phyloP scores from a whole-genome alignment of 2,113 vertebrate species.

The Oostethus manadensis region DNA sequence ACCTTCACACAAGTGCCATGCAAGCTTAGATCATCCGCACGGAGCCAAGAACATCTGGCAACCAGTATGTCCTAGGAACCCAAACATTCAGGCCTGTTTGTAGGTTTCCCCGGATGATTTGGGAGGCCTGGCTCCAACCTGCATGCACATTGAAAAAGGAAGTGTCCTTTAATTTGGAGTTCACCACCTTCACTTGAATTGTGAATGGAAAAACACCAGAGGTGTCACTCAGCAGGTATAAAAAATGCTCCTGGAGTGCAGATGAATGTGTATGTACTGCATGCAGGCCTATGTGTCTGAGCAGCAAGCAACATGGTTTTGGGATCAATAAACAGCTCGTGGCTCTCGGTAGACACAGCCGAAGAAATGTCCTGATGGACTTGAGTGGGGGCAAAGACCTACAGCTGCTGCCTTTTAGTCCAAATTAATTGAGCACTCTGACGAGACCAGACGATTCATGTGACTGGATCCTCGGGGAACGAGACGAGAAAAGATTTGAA shows the following conservation, averaged over 20 bases:
- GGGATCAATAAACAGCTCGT: slow-evolving; percentile 57
- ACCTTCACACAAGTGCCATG: neutral
- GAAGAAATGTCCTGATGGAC: slow-evolving; percentile 22
- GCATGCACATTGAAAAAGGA: slow-evolving; percentile 15
- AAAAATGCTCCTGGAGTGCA: slow-evolving; percentile 1
- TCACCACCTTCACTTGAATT: slow-evolving; percentile 9
- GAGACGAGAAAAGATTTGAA: no score
- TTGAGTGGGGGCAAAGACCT: slow-evolving; percentile 18
- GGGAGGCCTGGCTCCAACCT: neutral
- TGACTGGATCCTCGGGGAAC: no score
- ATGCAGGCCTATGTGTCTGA: neutral
- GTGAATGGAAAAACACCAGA: slow-evolving; percentile 14
- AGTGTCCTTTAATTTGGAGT: slow-evolving; percentile 6
- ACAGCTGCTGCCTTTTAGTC: slow-evolving; percentile 7
- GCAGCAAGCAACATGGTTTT: slow-evolving; percentile 6
- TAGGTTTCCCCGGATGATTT: slow-evolving; percentile 18
- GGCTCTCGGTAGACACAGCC: slow-evolving; percentile 41
- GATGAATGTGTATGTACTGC: neutral
- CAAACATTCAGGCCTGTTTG: slow-evolving; percentile 14
- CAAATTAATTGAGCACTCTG: no score
- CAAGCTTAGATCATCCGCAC: neutral
- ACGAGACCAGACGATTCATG: no score
- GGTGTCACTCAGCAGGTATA: slow-evolving; percentile 4
- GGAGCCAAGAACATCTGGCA: slow-evolving; percentile 1
- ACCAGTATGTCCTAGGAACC: slow-evolving; percentile 7